Base-by-base conservation (phyloP, 2,113 vertebrate species). In the Probosciger aterrimus region DNA sequence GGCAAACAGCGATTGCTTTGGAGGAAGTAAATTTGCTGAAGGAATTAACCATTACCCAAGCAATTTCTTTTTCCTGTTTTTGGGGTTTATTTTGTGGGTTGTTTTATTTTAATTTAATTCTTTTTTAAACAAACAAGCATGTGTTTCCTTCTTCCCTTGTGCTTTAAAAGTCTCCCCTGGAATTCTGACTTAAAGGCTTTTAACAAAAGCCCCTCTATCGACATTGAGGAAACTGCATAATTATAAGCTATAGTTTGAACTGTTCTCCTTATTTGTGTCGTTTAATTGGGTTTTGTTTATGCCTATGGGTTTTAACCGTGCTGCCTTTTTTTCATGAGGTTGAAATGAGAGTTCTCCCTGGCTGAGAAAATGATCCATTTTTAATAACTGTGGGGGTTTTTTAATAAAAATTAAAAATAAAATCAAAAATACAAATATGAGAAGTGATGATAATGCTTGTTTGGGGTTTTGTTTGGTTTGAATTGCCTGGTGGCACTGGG, bases 371-470 rank as follows among this genome's bases (percentile, higher is more conserved):
- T 49, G 78, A 82, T 81, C 62, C 22, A 14, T 97, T 97, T 97
- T 96, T 97, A 91, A 96, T 91, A 96, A 94, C n/a, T 70, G 44
- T 88, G 70, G 82, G 33, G 16, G 7, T 1, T 59, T 95, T 96
- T 92, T 96, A 92, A 95, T 92, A 97, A 97, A 97, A 95, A 50
- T 19, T 63, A 31, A 95, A 97, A 96, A 94, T 90, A 93, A 96
- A 92, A 92, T 81, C 49, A 95, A 96, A 96, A 96, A 94, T 62
- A 89, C 39, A 85, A 97, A 94, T 81, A 93, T 23, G 13, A 77
- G 4, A 41, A 81, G 57, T 28, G 35, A 2, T 37, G 33, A 9
- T 37, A 24, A 28, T n/a, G 28, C 55, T 84, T 64, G 28, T 18
- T 44, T 68, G 70, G 3, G 41, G 18, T 57, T 68, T 60, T 22